Percentiles rank a stretch among this genome's conserved stretches.
Evolutionary conservation across 35 echinoderm and acorn worm species (phyloP).

Genomic region (Holothuria glaberrima): DNA sequence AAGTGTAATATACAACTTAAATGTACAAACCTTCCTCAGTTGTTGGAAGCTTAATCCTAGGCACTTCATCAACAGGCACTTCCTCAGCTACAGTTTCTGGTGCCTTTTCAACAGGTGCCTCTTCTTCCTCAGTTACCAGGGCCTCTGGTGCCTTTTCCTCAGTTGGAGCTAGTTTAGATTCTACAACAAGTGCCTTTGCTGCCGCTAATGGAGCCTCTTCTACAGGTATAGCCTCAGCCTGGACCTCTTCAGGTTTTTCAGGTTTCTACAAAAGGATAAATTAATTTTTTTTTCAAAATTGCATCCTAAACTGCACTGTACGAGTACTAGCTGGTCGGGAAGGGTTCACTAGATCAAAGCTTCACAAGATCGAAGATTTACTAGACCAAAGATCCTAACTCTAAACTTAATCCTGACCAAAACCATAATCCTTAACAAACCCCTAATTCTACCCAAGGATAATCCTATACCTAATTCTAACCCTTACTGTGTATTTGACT

Average conservation of each 20-base stretch:
- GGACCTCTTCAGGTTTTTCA: conserved; percentile 19
- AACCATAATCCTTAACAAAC: too few relatives aligned
- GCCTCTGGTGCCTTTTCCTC: conserved; percentile 33
- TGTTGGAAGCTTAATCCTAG: conserved; percentile 36
- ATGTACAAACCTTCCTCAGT: conserved; percentile 41
- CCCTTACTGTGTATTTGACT: too few relatives aligned
- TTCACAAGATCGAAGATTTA: too few relatives aligned
- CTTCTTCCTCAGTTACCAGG: conserved; percentile 8
- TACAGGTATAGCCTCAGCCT: conserved; percentile 38
- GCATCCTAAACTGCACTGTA: background rate
- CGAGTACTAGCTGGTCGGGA: too few relatives aligned
- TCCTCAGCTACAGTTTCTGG: conserved; percentile 2
- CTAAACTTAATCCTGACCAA: too few relatives aligned
- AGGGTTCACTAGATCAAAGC: too few relatives aligned
- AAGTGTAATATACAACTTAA: background rate
- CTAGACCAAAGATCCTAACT: too few relatives aligned
- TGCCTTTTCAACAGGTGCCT: too few relatives aligned
- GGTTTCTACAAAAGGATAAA: conserved; percentile 15
- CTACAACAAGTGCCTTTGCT: background rate
- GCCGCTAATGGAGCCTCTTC: conserved; percentile 34
- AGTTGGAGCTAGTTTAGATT: conserved; percentile 25
- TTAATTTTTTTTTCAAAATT: background rate
- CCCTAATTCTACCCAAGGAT: too few relatives aligned
- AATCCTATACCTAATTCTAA: too few relatives aligned
- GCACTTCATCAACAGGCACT: conserved; percentile 25